phyloP scores from a whole-genome alignment of 2,113 vertebrate genomes.

The Chaenocephalus aceratus region DNA sequence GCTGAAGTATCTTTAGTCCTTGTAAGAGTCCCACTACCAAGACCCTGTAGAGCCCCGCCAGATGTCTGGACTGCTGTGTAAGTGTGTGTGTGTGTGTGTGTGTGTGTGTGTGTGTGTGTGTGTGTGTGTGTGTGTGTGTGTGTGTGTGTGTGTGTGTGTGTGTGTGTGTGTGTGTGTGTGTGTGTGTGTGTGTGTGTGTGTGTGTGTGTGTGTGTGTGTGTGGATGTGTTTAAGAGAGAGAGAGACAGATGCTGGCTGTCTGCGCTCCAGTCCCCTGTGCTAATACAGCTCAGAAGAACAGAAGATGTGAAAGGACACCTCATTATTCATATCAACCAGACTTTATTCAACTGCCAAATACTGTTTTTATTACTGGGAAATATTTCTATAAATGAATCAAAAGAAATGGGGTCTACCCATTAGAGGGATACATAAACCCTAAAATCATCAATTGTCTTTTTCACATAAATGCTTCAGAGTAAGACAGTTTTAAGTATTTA shows the following conservation, averaged over 20 bases:
- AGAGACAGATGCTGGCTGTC: slow-evolving; percentile 74
- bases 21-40: slow-evolving; percentile 68
- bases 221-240: slow-evolving; percentile 37
- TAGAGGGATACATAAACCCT: too few species aligned
- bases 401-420: too few species aligned
- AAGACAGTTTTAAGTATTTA: too few species aligned
- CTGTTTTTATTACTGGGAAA: background rate
- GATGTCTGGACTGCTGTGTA: slow-evolving; percentile 78
- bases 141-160: slow-evolving; percentile 42
- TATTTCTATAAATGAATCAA: background rate
- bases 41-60: slow-evolving; percentile 73
- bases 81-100: slow-evolving; percentile 51
- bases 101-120: slow-evolving; percentile 19
- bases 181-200: slow-evolving; percentile 52
- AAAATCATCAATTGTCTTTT: too few species aligned
- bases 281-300: slow-evolving; percentile 68
- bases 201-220: slow-evolving; percentile 47
- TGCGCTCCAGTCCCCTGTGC: slow-evolving; percentile 55
- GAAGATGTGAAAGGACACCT: slow-evolving; percentile 69
- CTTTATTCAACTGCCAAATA: slow-evolving; percentile 42
- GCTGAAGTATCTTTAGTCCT: slow-evolving; percentile 77
- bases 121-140: slow-evolving; percentile 20
- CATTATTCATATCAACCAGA: slow-evolving; percentile 67
- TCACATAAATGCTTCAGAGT: too few species aligned
- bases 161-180: slow-evolving; percentile 50